Conservation (phyloP, 2,113 vertebrate species). For the Pseudorhombus dupliciocellatus region DNA sequence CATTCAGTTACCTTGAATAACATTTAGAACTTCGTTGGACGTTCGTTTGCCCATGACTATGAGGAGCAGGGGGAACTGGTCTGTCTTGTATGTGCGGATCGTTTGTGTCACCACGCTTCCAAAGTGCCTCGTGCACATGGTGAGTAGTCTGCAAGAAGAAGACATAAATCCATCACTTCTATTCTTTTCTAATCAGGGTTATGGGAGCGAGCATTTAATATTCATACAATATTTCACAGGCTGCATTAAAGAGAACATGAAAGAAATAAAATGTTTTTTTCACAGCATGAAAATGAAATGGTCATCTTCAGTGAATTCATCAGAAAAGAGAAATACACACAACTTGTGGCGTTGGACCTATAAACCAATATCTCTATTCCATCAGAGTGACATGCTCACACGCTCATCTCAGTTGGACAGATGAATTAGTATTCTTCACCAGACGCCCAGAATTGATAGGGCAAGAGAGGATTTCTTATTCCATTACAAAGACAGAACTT, state of each 20-base stretch:
- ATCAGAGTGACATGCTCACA: conserved; percentile 74
- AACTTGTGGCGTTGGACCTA: conserved; percentile 76
- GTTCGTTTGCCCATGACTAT: conserved; percentile 99
- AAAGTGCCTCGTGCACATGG: conserved; percentile 97
- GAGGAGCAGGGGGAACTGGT: conserved; percentile 98
- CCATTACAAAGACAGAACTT: conserved; percentile 99
- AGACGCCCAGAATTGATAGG: conserved; percentile 95
- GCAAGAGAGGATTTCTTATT: conserved; percentile 99
- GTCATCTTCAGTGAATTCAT: conserved; percentile 34
- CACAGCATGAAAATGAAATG: conserved; percentile 2
- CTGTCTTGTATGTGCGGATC: conserved; percentile 96
- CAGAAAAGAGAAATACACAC: conserved; percentile 63
- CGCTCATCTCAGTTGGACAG: conserved; percentile 75
- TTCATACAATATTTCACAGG: conserved; percentile 3
- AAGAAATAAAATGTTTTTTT: too few relatives aligned
- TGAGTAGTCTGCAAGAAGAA: conserved; percentile 89
- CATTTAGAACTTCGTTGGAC: conserved; percentile 99
- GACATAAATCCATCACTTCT: conserved; percentile 2
- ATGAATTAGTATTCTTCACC: conserved; percentile 99
- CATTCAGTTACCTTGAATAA: conserved; percentile 99
- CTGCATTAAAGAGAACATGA: too few relatives aligned
- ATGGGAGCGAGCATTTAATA: background rate
- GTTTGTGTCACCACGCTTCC: conserved; percentile 97
- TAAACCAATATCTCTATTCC: conserved; percentile 78
- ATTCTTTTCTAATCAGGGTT: background rate